Conservation (phyloP, 2,113 vertebrate genomes). For the Thermophis baileyi region DNA sequence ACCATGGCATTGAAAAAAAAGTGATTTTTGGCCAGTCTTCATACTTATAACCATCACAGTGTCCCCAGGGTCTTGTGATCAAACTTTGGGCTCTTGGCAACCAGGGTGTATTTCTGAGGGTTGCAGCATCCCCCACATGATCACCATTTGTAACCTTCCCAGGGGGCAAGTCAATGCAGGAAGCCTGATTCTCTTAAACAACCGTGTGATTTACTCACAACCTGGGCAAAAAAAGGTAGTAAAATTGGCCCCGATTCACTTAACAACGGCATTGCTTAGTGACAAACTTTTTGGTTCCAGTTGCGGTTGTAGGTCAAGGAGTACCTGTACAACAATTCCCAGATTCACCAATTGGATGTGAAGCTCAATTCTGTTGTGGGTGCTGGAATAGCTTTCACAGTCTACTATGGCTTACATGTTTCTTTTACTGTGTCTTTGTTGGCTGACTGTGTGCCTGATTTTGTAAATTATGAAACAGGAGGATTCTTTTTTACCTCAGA, state of each 20-base stretch:
- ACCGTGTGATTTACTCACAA: background rate
- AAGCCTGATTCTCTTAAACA: background rate
- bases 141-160: background rate
- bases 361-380: background rate
- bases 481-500: background rate
- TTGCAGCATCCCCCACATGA: background rate
- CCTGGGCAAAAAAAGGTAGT: background rate
- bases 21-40: background rate
- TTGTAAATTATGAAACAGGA: background rate
- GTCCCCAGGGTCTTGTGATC: background rate
- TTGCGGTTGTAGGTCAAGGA: background rate
- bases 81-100: background rate
- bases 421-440: background rate
- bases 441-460: background rate
- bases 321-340: background rate
- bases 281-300: background rate
- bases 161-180: background rate
- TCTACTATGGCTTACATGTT: background rate
- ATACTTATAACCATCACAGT: background rate
- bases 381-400: background rate
- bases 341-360: background rate
- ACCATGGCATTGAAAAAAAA: background rate
- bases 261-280: background rate
- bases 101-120: background rate
- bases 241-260: background rate